These are phyloP conservation scores for Limnodromus scolopaceus DNA, from an alignment of 2,797 vertebrate genomes.

Conservation along the genomic window DNA sequence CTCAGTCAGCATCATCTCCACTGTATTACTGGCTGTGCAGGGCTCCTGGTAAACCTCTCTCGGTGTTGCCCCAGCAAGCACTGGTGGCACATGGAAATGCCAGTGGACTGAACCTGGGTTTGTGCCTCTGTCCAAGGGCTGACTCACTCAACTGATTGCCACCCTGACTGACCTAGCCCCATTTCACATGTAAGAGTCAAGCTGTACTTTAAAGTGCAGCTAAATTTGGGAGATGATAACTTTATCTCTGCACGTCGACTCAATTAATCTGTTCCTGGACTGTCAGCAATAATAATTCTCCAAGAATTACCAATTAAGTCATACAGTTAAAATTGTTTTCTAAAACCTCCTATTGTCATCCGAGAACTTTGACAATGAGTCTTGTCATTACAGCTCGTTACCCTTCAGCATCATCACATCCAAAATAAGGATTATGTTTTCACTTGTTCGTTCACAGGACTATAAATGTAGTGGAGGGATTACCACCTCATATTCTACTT, in stretches of 20 bases:
- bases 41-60: background rate
- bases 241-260: background rate
- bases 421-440: background rate
- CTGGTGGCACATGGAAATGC: background rate
- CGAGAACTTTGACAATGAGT: background rate
- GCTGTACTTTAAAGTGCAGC: slow-evolving; percentile 26
- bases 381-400: background rate
- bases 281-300: slow-evolving; percentile 38
- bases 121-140: background rate
- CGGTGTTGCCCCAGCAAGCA: background rate
- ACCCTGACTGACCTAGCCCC: background rate
- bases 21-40: rapidly evolving
- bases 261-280: slow-evolving; percentile 37
- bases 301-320: slow-evolving; percentile 36
- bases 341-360: background rate
- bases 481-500: background rate
- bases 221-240: slow-evolving; percentile 20
- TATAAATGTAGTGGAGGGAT: background rate
- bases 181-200: background rate
- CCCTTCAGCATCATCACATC: background rate
- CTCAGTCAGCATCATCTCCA: background rate
- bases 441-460: background rate
- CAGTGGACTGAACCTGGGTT: background rate
- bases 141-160: background rate
- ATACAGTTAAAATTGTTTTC: slow-evolving; percentile 48